Percentiles rank a stretch among this genome's conserved stretches.
These are phyloP conservation scores for Diplodus puntazzo DNA, from an alignment of 2,797 vertebrate genomes.

Conservation along the genomic window DNA sequence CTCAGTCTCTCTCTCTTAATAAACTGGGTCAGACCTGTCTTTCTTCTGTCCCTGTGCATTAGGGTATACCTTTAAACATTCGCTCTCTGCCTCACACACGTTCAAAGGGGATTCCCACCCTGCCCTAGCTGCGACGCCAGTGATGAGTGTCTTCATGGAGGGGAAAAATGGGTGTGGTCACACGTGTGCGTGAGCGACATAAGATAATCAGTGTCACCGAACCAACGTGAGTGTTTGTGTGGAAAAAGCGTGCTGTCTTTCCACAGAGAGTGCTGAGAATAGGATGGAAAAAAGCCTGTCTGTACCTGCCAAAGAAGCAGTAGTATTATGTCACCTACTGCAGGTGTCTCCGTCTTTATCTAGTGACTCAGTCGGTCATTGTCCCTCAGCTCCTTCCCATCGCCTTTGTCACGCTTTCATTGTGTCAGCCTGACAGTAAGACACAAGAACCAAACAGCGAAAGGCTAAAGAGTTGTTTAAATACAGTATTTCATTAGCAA, in stretches of 20 bases:
- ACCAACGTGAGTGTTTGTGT: constrained; percentile 22
- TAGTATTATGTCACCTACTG: not conserved
- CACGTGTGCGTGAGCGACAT: constrained; percentile 23
- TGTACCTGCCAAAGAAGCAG: constrained; percentile 23
- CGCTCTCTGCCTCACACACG: constrained; percentile 21
- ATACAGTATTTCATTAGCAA: not conserved
- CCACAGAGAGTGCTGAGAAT: not conserved
- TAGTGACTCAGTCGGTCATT: constrained; percentile 15
- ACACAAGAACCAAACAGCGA: constrained; percentile 5
- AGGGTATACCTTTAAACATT: constrained; percentile 52
- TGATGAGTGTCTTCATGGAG: constrained; percentile 26
- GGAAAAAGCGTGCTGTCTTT: constrained; percentile 26
- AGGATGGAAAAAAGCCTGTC: constrained; percentile 21
- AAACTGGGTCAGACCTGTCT: constrained; percentile 71
- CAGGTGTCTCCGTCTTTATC: constrained; percentile 13
- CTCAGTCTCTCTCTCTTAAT: constrained; percentile 25
- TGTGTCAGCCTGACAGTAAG: constrained; percentile 3
- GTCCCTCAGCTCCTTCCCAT: not conserved
- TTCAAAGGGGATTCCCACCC: constrained; percentile 75
- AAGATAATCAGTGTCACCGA: constrained; percentile 23
- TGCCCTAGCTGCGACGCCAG: constrained; percentile 30
- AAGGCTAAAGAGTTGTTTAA: constrained; percentile 22
- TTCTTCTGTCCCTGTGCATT: constrained; percentile 55
- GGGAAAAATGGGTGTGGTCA: constrained; percentile 55
- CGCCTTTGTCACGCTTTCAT: constrained; percentile 8